phyloP scores from a whole-genome alignment of 2,797 vertebrate genomes.

The Cephalopachus bancanus region DNA sequence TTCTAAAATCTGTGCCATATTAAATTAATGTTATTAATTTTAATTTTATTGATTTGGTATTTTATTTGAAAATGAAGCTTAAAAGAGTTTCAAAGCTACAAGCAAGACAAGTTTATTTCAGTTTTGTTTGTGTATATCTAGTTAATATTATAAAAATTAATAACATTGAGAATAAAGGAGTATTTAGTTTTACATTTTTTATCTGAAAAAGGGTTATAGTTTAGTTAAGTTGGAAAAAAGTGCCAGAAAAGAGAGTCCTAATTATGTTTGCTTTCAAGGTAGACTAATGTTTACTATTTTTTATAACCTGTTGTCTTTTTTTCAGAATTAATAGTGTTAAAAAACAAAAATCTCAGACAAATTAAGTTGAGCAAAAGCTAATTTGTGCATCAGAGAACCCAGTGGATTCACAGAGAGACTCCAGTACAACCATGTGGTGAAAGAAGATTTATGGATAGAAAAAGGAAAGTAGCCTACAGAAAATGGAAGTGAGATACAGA shows the following conservation, averaged over 20 bases:
- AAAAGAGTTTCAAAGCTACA: not conserved
- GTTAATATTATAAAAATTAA: constrained; percentile 47
- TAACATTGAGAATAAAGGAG: not conserved
- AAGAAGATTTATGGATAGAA: no score
- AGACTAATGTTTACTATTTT: not conserved
- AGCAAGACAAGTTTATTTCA: not conserved
- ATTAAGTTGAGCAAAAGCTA: no score
- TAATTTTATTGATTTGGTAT: constrained; percentile 21
- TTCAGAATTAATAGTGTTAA: not conserved
- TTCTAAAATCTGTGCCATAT: not conserved
- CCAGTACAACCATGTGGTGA: no score
- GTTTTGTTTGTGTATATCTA: not conserved
- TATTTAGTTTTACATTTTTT: not conserved
- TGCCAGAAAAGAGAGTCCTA: not conserved
- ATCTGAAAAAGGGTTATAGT: not conserved
- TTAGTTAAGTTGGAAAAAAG: not conserved
- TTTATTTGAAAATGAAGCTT: constrained; percentile 41
- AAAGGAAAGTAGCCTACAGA: no score
- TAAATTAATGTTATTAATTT: constrained; percentile 31
- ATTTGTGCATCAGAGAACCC: no score
- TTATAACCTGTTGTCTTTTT: not conserved
- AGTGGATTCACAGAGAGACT: no score
- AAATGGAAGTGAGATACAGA: no score
- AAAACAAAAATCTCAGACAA: no score
- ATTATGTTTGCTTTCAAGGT: not conserved